Evolutionary conservation across 2,113 vertebrate genomes (phyloP).

Genomic region (Leptobrachium ailaonicum): DNA sequence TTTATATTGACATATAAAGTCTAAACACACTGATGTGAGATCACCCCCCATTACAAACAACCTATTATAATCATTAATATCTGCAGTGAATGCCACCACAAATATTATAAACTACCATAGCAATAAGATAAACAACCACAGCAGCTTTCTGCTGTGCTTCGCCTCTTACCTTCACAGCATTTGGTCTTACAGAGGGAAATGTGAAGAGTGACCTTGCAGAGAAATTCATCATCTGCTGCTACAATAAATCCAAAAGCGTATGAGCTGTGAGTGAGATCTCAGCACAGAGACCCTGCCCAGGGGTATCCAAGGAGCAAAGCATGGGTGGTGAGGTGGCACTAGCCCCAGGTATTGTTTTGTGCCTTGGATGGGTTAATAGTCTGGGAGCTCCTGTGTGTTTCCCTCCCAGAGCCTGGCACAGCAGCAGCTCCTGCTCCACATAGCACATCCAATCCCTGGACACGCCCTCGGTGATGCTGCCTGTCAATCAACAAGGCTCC

Average conservation of each 20-base stretch:
- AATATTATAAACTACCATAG: background rate
- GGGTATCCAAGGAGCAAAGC: background rate
- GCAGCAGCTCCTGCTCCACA: conserved; percentile 21
- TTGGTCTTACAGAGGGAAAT: background rate
- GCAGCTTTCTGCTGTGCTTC: background rate
- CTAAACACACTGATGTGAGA: no score
- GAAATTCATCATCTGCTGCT: conserved; percentile 57
- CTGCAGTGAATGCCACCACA: background rate
- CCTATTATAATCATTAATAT: background rate
- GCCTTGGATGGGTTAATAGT: background rate
- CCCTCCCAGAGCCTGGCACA: conserved; percentile 18
- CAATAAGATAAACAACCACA: background rate
- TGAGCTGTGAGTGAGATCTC: conserved; percentile 6
- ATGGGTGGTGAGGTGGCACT: background rate
- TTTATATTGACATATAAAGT: no score
- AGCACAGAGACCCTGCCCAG: background rate
- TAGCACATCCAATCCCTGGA: conserved; percentile 1
- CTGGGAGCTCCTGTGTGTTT: conserved; percentile 8
- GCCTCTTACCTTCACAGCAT: conserved; percentile 44
- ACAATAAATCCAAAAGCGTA: background rate
- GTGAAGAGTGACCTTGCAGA: conserved; percentile 67
- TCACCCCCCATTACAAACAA: no score
- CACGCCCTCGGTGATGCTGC: conserved; percentile 37
- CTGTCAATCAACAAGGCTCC: conserved; percentile 5
- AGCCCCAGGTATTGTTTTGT: background rate